Percentiles rank a stretch among this genome's conserved stretches.
phyloP scores from a whole-genome alignment of 2,888 invertebrate species.

The Lasioglossum figueresi region DNA sequence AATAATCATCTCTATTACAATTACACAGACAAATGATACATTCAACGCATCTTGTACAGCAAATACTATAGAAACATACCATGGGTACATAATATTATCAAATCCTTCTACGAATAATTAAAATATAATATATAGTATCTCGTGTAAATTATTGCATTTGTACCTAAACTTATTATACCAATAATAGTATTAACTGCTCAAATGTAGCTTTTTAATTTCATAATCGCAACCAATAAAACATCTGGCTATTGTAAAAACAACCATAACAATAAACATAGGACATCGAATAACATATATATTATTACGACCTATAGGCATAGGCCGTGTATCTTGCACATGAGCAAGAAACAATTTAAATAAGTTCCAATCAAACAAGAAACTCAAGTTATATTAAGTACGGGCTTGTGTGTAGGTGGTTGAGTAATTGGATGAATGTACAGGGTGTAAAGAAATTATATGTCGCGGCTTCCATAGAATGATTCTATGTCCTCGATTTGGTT shows the following conservation, averaged over 20 bases:
- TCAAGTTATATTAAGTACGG: background rate
- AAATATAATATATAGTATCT: conserved; percentile 16
- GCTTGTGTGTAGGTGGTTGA: background rate
- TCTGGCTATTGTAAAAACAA: conserved; percentile 4
- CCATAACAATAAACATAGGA: conserved; percentile 16
- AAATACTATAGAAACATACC: conserved; percentile 31
- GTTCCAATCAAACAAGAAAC: background rate
- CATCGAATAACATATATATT: background rate
- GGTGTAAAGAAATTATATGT: too few relatives aligned
- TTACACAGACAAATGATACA: conserved; percentile 19
- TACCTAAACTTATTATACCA: conserved; percentile 19
- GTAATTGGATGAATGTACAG: background rate
- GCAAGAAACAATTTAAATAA: background rate
- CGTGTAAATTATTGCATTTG: conserved; percentile 31
- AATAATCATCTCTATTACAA: conserved; percentile 7
- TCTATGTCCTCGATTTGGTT: too few relatives aligned
- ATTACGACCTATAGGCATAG: conserved; percentile 33
- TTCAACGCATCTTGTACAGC: conserved; percentile 1
- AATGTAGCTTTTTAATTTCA: conserved; percentile 15
- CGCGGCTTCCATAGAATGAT: too few relatives aligned
- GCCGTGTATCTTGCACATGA: conserved; percentile 34
- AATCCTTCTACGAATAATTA: conserved; percentile 21
- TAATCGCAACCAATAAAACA: conserved; percentile 18
- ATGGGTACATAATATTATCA: conserved; percentile 21
- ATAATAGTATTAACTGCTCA: conserved; percentile 34